phyloP scores from a whole-genome alignment of 2,797 vertebrate genomes.

The Argya squamiceps region DNA sequence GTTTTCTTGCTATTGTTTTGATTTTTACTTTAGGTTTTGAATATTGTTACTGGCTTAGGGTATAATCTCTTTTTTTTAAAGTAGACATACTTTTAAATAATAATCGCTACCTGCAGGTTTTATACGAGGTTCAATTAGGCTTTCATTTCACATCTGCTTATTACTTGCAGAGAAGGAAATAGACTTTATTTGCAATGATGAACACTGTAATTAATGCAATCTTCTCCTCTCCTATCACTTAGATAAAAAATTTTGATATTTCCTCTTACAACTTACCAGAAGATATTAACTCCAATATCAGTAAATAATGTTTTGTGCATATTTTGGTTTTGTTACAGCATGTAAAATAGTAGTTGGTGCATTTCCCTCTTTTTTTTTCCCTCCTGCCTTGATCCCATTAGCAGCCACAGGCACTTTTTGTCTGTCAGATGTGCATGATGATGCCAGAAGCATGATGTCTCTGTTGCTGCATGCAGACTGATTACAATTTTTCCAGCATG shows the following conservation, averaged over 20 bases:
- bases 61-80: conserved; percentile 61
- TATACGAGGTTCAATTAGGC: conserved; percentile 83
- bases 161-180: conserved; percentile 55
- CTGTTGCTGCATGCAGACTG: conserved; percentile 71
- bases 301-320: conserved; percentile 2
- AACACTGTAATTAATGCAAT: conserved; percentile 42
- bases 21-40: conserved; percentile 66
- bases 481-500: conserved; percentile 39
- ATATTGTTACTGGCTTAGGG: conserved; percentile 68
- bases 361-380: neutral
- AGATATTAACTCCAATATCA: neutral
- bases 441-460: conserved; percentile 64
- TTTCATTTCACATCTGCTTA: conserved; percentile 78
- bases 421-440: conserved; percentile 67
- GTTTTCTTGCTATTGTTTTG: conserved; percentile 41
- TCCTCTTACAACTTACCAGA: conserved; percentile 14
- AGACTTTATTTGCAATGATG: conserved; percentile 47
- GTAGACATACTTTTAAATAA: conserved; percentile 77
- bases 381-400: conserved; percentile 31
- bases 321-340: conserved; percentile 18
- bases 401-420: conserved; percentile 11
- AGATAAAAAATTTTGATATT: conserved; percentile 22
- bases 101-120: conserved; percentile 82
- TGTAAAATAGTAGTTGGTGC: neutral
- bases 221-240: conserved; percentile 24